Evolutionary conservation across 2,888 invertebrate species (phyloP).

Genomic region (Crocallis elinguaria): DNA sequence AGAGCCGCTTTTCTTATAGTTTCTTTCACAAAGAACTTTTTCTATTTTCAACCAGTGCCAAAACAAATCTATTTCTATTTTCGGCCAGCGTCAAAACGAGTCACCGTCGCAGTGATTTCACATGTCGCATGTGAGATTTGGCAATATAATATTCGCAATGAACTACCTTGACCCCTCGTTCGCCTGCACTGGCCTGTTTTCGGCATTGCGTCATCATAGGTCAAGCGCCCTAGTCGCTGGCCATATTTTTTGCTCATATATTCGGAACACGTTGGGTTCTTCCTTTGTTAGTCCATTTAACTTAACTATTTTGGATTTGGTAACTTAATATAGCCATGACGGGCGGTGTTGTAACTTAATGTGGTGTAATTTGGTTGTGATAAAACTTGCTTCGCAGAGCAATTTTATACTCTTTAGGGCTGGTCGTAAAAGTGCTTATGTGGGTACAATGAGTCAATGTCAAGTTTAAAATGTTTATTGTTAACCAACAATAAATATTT

Average conservation of each 20-base stretch:
- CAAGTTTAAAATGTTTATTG: slow-evolving; percentile 16
- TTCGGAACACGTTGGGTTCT: slow-evolving; percentile 67
- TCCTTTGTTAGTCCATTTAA: slow-evolving; percentile 79
- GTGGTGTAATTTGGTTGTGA: slow-evolving; percentile 27
- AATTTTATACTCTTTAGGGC: slow-evolving; percentile 9
- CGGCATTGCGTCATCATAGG: slow-evolving; percentile 82
- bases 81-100: slow-evolving; percentile 13
- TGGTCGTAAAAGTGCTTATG: slow-evolving; percentile 23
- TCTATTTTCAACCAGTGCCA: not conserved
- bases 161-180: slow-evolving; percentile 77
- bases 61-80: slow-evolving; percentile 14
- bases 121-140: slow-evolving; percentile 56
- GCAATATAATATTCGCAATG: slow-evolving; percentile 68
- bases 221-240: slow-evolving; percentile 73
- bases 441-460: slow-evolving; percentile 24
- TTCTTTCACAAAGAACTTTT: not conserved
- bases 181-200: slow-evolving; percentile 74
- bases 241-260: slow-evolving; percentile 77
- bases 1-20: too few species aligned
- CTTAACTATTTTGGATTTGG: slow-evolving; percentile 64
- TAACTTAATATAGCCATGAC: slow-evolving; percentile 66
- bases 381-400: not conserved
- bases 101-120: slow-evolving; percentile 43
- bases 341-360: slow-evolving; percentile 35
- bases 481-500: not conserved